Evolutionary conservation across 2,113 vertebrate genomes (phyloP).

Genomic region (Eublepharis macularius): DNA sequence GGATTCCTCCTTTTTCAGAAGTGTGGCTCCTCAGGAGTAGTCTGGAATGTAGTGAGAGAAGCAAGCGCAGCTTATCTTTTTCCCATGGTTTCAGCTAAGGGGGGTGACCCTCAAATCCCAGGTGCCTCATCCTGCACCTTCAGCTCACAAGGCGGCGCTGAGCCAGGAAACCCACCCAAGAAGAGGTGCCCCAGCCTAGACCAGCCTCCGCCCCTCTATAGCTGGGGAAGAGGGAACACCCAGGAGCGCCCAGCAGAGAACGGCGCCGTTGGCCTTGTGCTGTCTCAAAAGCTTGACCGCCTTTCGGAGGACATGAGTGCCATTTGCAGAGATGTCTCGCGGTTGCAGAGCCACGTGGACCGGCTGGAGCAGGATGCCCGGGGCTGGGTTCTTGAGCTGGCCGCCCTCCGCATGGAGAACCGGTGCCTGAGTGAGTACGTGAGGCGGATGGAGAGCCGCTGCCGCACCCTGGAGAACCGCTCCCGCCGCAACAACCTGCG

Average conservation of each 20-base stretch:
- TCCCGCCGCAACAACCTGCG: slow-evolving; percentile 46
- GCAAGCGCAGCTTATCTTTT: no score
- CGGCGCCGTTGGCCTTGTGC: not conserved
- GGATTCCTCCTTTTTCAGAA: no score
- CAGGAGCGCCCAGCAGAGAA: slow-evolving; percentile 33
- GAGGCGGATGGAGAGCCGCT: slow-evolving; percentile 10
- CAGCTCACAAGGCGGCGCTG: accelerated
- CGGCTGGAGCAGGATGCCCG: slow-evolving; percentile 12
- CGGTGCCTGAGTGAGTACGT: not conserved
- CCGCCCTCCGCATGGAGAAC: slow-evolving; percentile 9
- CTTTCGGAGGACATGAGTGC: slow-evolving; percentile 19
- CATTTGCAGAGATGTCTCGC: slow-evolving; percentile 57
- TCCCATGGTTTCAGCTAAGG: not conserved
- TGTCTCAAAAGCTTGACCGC: slow-evolving; percentile 47
- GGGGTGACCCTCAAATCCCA: accelerated
- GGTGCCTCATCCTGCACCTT: not conserved
- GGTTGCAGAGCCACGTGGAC: slow-evolving; percentile 50
- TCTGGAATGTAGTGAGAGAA: not conserved
- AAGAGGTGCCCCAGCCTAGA: not conserved
- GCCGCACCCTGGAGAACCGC: slow-evolving; percentile 40
- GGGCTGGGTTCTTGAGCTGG: slow-evolving; percentile 11
- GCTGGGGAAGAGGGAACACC: not conserved
- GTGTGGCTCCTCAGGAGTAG: not conserved
- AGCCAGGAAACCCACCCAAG: not conserved
- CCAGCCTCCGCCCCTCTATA: not conserved